Percentiles rank a stretch among this genome's conserved stretches.
Conservation (phyloP, 2,113 vertebrate species). For the Apeltes quadracus region DNA sequence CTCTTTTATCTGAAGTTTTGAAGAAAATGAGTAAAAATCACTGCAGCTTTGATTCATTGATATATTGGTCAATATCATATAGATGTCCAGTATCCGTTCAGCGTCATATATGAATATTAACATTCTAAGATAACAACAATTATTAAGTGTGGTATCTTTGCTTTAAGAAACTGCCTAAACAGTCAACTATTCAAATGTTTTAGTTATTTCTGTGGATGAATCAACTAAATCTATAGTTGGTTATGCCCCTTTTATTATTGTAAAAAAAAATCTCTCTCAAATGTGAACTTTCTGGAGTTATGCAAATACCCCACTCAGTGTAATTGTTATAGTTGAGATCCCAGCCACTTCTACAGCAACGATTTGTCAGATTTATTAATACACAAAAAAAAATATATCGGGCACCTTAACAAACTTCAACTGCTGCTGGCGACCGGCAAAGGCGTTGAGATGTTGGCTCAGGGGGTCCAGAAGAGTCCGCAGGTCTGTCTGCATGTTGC, state of each 20-base stretch:
- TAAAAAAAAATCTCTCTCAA: background rate
- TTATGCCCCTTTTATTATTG: background rate
- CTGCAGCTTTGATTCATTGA: background rate
- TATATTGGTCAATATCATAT: too few relatives aligned
- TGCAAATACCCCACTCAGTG: background rate
- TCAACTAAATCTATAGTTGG: background rate
- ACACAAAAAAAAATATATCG: background rate
- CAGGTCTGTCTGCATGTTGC: slow-evolving; percentile 62
- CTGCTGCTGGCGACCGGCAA: slow-evolving; percentile 76
- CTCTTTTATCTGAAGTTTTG: background rate
- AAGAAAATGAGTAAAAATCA: background rate
- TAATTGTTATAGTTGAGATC: background rate
- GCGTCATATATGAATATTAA: background rate
- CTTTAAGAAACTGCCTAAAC: background rate
- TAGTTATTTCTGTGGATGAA: background rate
- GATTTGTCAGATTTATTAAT: background rate
- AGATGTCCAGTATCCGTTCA: background rate
- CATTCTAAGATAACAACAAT: background rate
- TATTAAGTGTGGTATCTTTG: background rate
- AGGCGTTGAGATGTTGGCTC: slow-evolving; percentile 76
- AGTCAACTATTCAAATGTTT: background rate
- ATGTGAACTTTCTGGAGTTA: background rate
- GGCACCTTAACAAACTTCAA: slow-evolving; percentile 76
- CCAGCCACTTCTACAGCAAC: background rate
- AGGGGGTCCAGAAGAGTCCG: slow-evolving; percentile 71